Conservation (phyloP, 2,888 invertebrate species). For the Brachypalpus laphriformis region DNA sequence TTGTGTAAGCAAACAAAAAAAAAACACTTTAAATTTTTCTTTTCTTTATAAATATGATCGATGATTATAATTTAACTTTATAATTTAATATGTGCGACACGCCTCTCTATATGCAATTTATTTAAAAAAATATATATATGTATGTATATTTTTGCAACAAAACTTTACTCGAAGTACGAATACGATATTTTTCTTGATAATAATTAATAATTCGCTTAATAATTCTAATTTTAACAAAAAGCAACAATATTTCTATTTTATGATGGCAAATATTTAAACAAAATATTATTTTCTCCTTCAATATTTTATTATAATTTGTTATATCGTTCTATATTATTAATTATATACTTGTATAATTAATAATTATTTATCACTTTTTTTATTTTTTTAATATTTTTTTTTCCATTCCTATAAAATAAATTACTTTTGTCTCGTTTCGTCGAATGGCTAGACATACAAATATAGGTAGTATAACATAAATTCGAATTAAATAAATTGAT, state of each 20-base stretch:
- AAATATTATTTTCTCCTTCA: constrained; percentile 33
- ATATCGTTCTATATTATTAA: constrained; percentile 41
- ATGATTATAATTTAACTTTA: constrained; percentile 30
- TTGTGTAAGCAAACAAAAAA: background rate
- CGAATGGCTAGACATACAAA: constrained; percentile 54
- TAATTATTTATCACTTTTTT: constrained; percentile 65
- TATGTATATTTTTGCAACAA: constrained; percentile 15
- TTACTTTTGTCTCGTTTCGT: constrained; percentile 44
- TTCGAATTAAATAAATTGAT: constrained; percentile 61
- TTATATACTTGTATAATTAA: constrained; percentile 51
- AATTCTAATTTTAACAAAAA: constrained; percentile 34
- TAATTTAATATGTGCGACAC: constrained; percentile 42
- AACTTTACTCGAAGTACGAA: constrained; percentile 25
- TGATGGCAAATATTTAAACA: constrained; percentile 61
- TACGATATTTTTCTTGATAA: background rate
- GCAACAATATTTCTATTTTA: constrained; percentile 54
- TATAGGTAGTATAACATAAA: constrained; percentile 48
- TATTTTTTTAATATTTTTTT: constrained; percentile 13
- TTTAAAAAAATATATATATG: constrained; percentile 44
- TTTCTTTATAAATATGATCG: constrained; percentile 1
- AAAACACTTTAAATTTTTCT: background rate
- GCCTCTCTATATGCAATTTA: constrained; percentile 7
- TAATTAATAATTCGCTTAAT: constrained; percentile 17
- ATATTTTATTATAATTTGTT: constrained; percentile 14
- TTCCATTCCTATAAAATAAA: constrained; percentile 51